These are phyloP conservation scores for Nudaria mundana DNA, from an alignment of 2,888 invertebrate species.

Conservation along the genomic window DNA sequence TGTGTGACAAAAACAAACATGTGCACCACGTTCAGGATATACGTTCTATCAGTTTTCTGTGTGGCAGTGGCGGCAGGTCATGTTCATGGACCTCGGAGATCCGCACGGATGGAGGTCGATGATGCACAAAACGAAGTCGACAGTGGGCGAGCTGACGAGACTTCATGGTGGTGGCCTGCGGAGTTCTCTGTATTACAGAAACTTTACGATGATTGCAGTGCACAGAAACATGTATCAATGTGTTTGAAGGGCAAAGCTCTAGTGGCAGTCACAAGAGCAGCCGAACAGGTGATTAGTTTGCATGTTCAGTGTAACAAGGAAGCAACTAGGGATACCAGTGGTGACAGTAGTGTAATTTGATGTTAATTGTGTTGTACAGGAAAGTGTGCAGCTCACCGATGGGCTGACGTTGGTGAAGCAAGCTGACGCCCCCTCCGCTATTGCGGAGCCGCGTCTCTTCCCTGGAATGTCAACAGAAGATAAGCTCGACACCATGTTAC, in stretches of 20 bases:
- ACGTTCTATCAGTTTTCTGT: conserved; percentile 68
- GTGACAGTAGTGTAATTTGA: conserved; percentile 37
- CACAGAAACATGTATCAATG: conserved; percentile 80
- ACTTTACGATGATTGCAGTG: conserved; percentile 84
- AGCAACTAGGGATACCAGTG: conserved; percentile 34
- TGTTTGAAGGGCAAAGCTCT: conserved; percentile 84
- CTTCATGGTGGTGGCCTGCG: conserved; percentile 79
- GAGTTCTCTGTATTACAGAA: conserved; percentile 81
- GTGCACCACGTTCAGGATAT: conserved; percentile 75
- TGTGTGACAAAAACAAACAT: conserved; percentile 64
- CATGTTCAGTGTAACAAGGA: conserved; percentile 17
- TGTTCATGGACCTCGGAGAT: conserved; percentile 69
- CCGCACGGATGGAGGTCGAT: conserved; percentile 68
- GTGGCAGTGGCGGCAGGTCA: conserved; percentile 62
- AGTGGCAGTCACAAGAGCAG: conserved; percentile 79
- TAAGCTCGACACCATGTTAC: conserved; percentile 76
- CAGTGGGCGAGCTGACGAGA: conserved; percentile 74
- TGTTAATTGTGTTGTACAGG: conserved; percentile 68
- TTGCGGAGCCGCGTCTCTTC: conserved; percentile 81
- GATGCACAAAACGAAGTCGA: conserved; percentile 74
- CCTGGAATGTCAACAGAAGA: conserved; percentile 79
- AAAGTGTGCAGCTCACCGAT: conserved; percentile 82
- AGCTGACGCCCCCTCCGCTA: conserved; percentile 74
- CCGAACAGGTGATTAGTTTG: conserved; percentile 76
- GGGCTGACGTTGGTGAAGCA: conserved; percentile 82